These are phyloP conservation scores for Mythimna vitellina DNA, from an alignment of 2,888 invertebrate species.

Conservation along the genomic window DNA sequence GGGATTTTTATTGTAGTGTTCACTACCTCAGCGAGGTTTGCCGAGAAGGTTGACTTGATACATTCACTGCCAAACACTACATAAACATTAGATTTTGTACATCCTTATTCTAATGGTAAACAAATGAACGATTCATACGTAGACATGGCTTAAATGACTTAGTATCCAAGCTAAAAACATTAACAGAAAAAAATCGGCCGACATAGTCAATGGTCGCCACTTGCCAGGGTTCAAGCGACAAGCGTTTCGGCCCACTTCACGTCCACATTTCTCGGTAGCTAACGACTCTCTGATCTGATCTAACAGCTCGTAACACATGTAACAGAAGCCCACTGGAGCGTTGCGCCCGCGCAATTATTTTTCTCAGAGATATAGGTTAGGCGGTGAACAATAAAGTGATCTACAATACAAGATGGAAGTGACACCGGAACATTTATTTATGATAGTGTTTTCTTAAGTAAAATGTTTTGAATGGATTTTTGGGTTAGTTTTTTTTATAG, in stretches of 20 bases:
- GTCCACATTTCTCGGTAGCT: slow-evolving; percentile 71
- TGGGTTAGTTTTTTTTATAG: not conserved
- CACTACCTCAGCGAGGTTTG: too few relatives aligned
- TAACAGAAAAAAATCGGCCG: slow-evolving; percentile 12
- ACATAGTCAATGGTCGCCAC: slow-evolving; percentile 20
- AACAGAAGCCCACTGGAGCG: slow-evolving; percentile 76
- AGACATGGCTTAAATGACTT: too few relatives aligned
- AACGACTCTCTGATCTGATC: slow-evolving; percentile 73
- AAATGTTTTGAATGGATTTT: slow-evolving; percentile 4
- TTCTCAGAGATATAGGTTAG: slow-evolving; percentile 77
- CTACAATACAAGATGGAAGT: slow-evolving; percentile 46
- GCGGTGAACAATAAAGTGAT: slow-evolving; percentile 73
- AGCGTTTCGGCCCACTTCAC: slow-evolving; percentile 74
- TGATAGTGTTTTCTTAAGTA: slow-evolving; percentile 17
- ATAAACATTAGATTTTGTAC: too few relatives aligned
- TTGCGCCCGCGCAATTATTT: slow-evolving; percentile 70
- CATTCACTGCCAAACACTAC: too few relatives aligned
- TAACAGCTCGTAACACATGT: slow-evolving; percentile 81
- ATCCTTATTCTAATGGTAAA: too few relatives aligned
- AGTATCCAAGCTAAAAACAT: too few relatives aligned
- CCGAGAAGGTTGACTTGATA: too few relatives aligned
- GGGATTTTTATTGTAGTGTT: too few relatives aligned
- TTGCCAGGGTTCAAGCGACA: slow-evolving; percentile 52
- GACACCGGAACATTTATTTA: slow-evolving; percentile 30
- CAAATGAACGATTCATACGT: too few relatives aligned